Base-by-base conservation (phyloP, 2,888 invertebrate species). In the Orthosia gracilis region DNA sequence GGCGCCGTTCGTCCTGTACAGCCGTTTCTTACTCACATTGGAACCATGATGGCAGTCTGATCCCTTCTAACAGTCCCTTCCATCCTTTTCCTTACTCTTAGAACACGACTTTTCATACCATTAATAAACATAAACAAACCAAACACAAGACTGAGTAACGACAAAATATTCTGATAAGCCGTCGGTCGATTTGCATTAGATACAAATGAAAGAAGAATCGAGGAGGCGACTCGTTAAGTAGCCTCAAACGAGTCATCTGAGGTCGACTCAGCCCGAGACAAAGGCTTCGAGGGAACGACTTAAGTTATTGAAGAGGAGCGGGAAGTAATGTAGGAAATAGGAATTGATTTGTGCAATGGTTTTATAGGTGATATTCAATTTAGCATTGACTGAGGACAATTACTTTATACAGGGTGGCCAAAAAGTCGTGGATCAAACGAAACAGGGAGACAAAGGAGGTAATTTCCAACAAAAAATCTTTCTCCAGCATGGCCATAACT, bases 221-320 rank as follows among this genome's bases (percentile, higher is more conserved):
- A 80, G 69, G 73, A 76, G 72, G 73, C 65, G 90, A 89, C 89
- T 89, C 87, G 88, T 88, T 92, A 92, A 94, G 92, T 92, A 91
- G 91, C 91, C 91, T 87, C 90, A 89, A 92, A 92, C 92, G 92
- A 92, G 91, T 90, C 90, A 90, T 89, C 90, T 85, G 89, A 88
- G 88, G 87, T 87, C 90, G 87, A 85, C 86, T 88, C 87, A 79
- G 83, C 69, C 17, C 77, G 66, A 85, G 85, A 88, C 89, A 90
- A 90, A 90, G 88, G 84, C 83, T 82, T 59, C 21, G 62, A 67
- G 45, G 47, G 54, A 26, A 74, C 45, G 67, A 68, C 40, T 65
- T 31, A 82, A 87, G 83, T 80, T 70, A 82, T 64, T 64, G 67
- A 70, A 68, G 75, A 72, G 23, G 26, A 65, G 79, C 76, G 73